phyloP scores from a whole-genome alignment of 2,888 invertebrate genomes.

The Pandemis heparana region DNA sequence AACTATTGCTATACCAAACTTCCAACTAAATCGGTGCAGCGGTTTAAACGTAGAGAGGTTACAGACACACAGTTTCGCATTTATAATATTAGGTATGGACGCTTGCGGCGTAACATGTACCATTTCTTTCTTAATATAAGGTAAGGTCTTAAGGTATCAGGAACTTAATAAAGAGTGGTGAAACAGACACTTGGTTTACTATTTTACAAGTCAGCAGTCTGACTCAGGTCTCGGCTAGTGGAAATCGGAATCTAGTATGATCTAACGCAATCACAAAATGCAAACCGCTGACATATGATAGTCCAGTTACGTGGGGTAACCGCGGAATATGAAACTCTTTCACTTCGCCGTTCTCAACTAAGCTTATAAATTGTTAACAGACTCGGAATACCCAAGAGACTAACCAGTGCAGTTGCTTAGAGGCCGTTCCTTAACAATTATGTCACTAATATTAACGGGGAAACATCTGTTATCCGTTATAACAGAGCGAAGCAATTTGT shows the following conservation, averaged over 20 bases:
- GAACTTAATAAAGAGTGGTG: too few species aligned
- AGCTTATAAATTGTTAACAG: not conserved
- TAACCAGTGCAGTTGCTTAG: not conserved
- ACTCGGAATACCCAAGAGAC: not conserved
- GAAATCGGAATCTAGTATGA: not conserved
- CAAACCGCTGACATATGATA: conserved; percentile 10
- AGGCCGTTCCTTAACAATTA: not conserved
- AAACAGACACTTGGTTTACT: too few species aligned
- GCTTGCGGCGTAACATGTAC: too few species aligned
- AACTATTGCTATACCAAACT: too few species aligned
- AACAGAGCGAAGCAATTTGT: not conserved
- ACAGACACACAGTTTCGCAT: too few species aligned
- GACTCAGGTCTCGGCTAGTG: not conserved
- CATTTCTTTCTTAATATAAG: too few species aligned
- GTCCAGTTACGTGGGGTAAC: not conserved
- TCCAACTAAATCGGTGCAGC: too few species aligned
- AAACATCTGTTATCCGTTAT: not conserved
- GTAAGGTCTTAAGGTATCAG: too few species aligned
- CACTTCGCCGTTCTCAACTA: not conserved
- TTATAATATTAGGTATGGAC: too few species aligned
- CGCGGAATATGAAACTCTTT: conserved; percentile 17
- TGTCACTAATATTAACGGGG: not conserved
- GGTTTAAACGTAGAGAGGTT: too few species aligned
- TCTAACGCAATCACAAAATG: conserved; percentile 7
- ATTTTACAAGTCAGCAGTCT: too few species aligned